Percentiles rank a stretch among this genome's conserved stretches.
Conservation (phyloP, 2,888 invertebrate genomes). For the Slavum lentiscoides region DNA sequence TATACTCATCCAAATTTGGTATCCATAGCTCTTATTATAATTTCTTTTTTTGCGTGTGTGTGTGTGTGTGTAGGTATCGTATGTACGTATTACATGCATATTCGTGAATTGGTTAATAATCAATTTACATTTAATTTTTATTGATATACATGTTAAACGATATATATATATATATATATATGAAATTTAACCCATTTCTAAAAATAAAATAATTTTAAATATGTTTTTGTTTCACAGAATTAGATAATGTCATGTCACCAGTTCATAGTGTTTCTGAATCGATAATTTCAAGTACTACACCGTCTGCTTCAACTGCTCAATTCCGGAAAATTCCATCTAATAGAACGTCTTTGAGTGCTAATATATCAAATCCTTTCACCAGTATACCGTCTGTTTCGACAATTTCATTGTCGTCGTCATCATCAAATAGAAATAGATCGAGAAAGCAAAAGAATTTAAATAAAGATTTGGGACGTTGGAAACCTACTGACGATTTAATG, state of each 20-base stretch:
- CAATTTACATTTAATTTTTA: too few relatives aligned
- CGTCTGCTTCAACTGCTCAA: constrained; percentile 39
- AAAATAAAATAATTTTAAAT: background rate
- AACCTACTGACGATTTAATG: constrained; percentile 93
- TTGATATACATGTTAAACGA: too few relatives aligned
- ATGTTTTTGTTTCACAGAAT: constrained; percentile 14
- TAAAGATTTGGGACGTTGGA: constrained; percentile 91
- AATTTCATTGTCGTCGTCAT: background rate
- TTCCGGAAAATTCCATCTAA: constrained; percentile 40
- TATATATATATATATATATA: too few relatives aligned
- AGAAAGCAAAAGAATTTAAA: constrained; percentile 58
- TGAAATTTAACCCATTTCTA: too few relatives aligned
- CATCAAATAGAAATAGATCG: constrained; percentile 46
- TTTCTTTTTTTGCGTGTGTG: too few relatives aligned
- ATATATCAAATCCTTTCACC: background rate
- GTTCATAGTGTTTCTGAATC: constrained; percentile 45
- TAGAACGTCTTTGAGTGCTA: constrained; percentile 14
- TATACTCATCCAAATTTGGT: too few relatives aligned
- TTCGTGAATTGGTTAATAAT: too few relatives aligned
- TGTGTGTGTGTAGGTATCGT: too few relatives aligned
- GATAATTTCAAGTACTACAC: constrained; percentile 8
- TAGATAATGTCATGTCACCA: constrained; percentile 46
- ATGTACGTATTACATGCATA: too few relatives aligned
- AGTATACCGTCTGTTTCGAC: constrained; percentile 29
- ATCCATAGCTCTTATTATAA: too few relatives aligned